Evolutionary conservation across 2,113 vertebrate genomes (phyloP).

Genomic region (Sigmodon hispidus): DNA sequence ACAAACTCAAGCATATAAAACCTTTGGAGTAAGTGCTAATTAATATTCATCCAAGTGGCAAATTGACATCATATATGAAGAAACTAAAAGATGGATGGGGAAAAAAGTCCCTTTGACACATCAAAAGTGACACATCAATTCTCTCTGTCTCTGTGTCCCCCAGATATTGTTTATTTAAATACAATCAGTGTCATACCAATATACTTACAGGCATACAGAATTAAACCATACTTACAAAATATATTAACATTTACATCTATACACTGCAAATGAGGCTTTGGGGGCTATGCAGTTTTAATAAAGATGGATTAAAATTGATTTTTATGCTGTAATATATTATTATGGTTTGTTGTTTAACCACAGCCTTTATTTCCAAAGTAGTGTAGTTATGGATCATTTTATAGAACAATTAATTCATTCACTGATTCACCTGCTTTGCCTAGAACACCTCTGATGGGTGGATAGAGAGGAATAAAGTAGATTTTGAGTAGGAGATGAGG

Average conservation of each 20-base stretch:
- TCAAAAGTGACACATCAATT: background rate
- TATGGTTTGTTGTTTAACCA: slow-evolving; percentile 42
- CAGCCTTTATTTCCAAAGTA: slow-evolving; percentile 39
- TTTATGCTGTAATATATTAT: background rate
- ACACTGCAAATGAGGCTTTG: background rate
- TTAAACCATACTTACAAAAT: background rate
- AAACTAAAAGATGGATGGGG: background rate
- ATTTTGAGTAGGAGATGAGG: background rate
- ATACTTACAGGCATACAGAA: background rate
- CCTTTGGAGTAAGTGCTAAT: background rate
- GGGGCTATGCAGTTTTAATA: slow-evolving; percentile 35
- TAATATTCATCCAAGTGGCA: background rate
- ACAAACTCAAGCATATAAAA: background rate
- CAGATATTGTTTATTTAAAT: background rate
- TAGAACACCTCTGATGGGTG: background rate
- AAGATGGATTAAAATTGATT: slow-evolving; percentile 59
- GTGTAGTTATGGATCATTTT: slow-evolving; percentile 18
- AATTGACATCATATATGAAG: background rate
- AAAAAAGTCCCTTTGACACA: background rate
- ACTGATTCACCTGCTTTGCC: background rate
- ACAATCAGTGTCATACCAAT: background rate
- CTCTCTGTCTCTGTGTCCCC: background rate
- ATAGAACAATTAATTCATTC: slow-evolving; percentile 54
- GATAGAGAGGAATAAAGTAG: background rate
- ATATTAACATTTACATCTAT: background rate